Base-by-base conservation (phyloP, 1,140 invertebrate genomes). In the Trichonephila inaurata region DNA sequence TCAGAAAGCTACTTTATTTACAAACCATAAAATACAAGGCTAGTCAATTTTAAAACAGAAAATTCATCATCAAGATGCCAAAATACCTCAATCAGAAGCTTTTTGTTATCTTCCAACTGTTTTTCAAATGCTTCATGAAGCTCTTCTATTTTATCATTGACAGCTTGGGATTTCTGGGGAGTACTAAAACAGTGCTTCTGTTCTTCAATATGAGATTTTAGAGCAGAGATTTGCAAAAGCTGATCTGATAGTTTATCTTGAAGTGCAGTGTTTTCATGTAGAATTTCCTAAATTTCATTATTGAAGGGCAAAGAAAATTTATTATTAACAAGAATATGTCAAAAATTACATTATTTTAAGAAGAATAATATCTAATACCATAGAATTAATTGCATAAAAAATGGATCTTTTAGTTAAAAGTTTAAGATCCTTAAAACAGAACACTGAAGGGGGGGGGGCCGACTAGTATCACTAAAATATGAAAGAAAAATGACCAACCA, bases 161-260 rank as follows among this genome's bases (percentile, higher is more conserved):
- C 24, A 33, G 44, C 51, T 4, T 66, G 24, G 19, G 44, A 81
- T 19, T 89, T 93, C 12, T 77, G 85, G n/a, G 92, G 85, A 58
- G 92, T 85, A 1, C n/a, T n/a, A n/a, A 51, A 21, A 12, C 69
- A 21, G 61, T 94, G 89, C 60, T 90, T 94, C 33, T 94, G 89
- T 51, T 94, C 94, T 40, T 94, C 86, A n/a, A 94, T 92, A 14
- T 77, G 91, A 44, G 91, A 81, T 72, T 89, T 92, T 19, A 94
- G 44, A 51, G 64, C 77, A 21, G 94, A 94, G 14, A 92, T 89
- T 81, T 94, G 94, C 7, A 92, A 7, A 18, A 94, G 16, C 33
- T 94, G 90, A 2, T 94, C 62, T 19, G 85, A 89, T 2, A 92
- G n/a, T n/a, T 85, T 91, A 72, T 92, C 94, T 83, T 94, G 94